These are phyloP conservation scores for Plectropomus leopardus DNA, from an alignment of 2,113 vertebrate genomes.

Conservation along the genomic window DNA sequence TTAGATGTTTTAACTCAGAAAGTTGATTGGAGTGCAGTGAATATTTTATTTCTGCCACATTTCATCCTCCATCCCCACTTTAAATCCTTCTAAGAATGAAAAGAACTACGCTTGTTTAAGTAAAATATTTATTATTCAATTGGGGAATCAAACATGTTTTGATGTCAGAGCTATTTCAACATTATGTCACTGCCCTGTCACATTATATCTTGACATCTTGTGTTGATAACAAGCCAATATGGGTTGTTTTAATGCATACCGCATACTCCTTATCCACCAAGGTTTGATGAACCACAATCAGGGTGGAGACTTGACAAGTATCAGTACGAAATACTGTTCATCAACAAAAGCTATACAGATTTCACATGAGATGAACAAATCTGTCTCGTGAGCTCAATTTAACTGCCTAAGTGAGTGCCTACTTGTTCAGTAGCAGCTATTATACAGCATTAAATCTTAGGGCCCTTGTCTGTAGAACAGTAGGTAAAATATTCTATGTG, in stretches of 20 bases:
- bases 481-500: background rate
- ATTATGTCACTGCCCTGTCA: too few species aligned
- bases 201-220: too few species aligned
- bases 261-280: background rate
- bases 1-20: background rate
- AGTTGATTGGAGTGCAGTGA: background rate
- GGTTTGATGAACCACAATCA: conserved; percentile 29
- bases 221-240: too few species aligned
- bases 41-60: background rate
- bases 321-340: conserved; percentile 7
- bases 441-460: background rate
- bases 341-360: conserved; percentile 8
- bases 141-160: too few species aligned
- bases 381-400: background rate
- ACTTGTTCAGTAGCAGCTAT: background rate
- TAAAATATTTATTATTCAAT: too few species aligned
- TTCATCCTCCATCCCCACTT: background rate
- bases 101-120: too few species aligned
- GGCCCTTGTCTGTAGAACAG: background rate
- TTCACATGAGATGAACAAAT: background rate
- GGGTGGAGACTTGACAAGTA: conserved; percentile 46
- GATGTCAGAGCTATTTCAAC: too few species aligned
- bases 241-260: background rate
- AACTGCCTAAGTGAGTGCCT: background rate
- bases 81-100: background rate